These are phyloP conservation scores for Kryptolebias marmoratus DNA, from an alignment of 2,113 vertebrate genomes.

Conservation along the genomic window DNA sequence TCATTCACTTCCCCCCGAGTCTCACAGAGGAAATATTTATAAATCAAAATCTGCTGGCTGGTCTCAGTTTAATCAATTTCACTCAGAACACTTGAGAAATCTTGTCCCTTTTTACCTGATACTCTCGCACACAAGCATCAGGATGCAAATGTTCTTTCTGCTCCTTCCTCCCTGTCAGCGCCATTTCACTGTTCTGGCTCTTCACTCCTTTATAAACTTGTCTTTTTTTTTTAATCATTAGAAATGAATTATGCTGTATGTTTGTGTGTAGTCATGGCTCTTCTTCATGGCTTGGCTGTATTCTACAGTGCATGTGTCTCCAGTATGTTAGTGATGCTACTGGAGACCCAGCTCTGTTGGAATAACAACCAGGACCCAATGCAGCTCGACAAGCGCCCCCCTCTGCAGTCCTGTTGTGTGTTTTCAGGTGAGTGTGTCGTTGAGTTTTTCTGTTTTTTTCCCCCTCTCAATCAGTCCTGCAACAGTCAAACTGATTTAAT, in stretches of 20 bases:
- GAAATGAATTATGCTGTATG: no score
- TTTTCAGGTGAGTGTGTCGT: slow-evolving; percentile 17
- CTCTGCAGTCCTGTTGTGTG: slow-evolving; percentile 12
- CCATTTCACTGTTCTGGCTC: no score
- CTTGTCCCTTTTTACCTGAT: neutral
- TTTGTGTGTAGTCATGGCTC: neutral
- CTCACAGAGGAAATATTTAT: slow-evolving; percentile 38
- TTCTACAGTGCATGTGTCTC: slow-evolving; percentile 99
- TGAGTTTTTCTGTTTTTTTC: neutral
- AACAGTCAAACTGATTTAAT: neutral
- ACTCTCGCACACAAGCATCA: neutral
- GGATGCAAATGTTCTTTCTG: slow-evolving; percentile 27
- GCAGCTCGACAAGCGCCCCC: slow-evolving; percentile 50
- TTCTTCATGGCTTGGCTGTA: slow-evolving; percentile 89
- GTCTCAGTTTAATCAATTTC: slow-evolving; percentile 34
- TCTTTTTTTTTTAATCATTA: neutral
- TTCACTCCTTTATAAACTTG: no score
- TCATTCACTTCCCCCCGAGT: slow-evolving; percentile 32
- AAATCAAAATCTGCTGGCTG: slow-evolving; percentile 18
- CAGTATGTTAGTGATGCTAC: slow-evolving; percentile 91
- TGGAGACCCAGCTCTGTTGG: slow-evolving; percentile 98
- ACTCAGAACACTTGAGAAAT: slow-evolving; percentile 1
- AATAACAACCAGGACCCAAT: slow-evolving; percentile 91
- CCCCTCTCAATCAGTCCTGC: neutral
- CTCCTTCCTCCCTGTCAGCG: slow-evolving; percentile 10